These are phyloP conservation scores for Heliconius erato DNA, from an alignment of 2,888 invertebrate species.

Conservation along the genomic window DNA sequence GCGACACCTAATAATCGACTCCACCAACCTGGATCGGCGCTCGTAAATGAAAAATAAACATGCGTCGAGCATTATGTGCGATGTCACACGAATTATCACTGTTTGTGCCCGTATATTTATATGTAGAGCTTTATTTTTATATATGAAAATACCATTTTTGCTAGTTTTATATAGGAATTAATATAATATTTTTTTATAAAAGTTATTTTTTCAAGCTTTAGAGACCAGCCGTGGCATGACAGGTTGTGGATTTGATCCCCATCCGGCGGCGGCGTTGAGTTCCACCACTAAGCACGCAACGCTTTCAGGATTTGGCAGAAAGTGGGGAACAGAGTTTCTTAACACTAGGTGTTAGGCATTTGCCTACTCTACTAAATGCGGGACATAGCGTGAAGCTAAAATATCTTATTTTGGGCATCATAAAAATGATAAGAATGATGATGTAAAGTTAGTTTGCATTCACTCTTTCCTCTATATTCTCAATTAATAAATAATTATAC, in stretches of 20 bases:
- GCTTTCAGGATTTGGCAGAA: background rate
- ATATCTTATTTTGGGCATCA: no score
- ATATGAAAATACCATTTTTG: background rate
- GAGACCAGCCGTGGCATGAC: no score
- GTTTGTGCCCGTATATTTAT: constrained; percentile 57
- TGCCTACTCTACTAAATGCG: background rate
- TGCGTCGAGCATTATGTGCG: constrained; percentile 74
- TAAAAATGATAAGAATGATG: no score
- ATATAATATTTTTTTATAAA: background rate
- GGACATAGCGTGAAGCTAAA: background rate
- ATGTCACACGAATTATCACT: constrained; percentile 76
- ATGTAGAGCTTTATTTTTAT: background rate
- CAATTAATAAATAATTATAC: no score
- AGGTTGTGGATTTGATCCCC: background rate
- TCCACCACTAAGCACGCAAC: no score
- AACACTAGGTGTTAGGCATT: no score
- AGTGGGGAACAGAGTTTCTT: background rate
- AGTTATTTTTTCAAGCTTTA: background rate
- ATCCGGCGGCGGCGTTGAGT: no score
- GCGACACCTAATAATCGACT: constrained; percentile 61
- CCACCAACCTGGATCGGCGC: constrained; percentile 65
- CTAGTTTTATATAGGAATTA: background rate
- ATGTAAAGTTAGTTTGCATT: no score
- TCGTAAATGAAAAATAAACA: constrained; percentile 86
- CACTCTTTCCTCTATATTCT: no score